Percentiles rank a stretch among this genome's conserved stretches.
phyloP scores from a whole-genome alignment of 64 coral and sea anemone species.

The Hydrozoanthus tunicans region DNA sequence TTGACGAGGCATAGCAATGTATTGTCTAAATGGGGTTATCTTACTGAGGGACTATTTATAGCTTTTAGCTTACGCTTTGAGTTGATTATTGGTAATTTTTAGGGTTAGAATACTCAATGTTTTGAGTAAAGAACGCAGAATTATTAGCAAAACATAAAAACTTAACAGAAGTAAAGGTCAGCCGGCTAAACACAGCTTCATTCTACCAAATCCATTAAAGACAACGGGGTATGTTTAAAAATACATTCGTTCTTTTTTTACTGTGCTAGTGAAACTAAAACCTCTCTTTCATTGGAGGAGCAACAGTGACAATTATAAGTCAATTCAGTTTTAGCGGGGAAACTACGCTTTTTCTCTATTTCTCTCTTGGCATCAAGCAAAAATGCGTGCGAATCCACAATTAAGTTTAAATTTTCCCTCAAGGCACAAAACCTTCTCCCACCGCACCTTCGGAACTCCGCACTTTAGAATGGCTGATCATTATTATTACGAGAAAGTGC shows the following conservation, averaged over 20 bases:
- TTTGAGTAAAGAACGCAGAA: constrained; percentile 4
- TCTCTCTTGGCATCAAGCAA: constrained; percentile 8
- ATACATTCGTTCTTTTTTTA: constrained; percentile 18
- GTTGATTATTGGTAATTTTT: neutral
- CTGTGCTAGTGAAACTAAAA: neutral
- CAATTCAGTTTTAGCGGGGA: neutral
- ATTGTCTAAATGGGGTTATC: neutral
- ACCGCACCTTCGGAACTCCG: constrained; percentile 13
- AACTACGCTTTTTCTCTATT: neutral
- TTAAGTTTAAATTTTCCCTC: constrained; percentile 49
- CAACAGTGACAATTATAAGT: neutral
- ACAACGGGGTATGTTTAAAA: constrained; percentile 43
- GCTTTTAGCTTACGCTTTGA: neutral
- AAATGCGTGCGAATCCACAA: constrained; percentile 35
- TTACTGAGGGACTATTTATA: neutral
- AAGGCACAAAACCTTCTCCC: constrained; percentile 52
- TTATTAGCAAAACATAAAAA: constrained; percentile 23
- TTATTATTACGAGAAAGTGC: constrained; percentile 1
- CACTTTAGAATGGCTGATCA: neutral
- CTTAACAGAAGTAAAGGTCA: constrained; percentile 13
- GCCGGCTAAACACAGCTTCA: neutral
- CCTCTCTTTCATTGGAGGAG: neutral
- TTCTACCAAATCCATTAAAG: constrained; percentile 6
- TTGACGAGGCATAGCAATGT: neutral
- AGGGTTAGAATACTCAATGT: neutral